Conservation (phyloP, 2,113 vertebrate genomes). For the Axis porcinus region DNA sequence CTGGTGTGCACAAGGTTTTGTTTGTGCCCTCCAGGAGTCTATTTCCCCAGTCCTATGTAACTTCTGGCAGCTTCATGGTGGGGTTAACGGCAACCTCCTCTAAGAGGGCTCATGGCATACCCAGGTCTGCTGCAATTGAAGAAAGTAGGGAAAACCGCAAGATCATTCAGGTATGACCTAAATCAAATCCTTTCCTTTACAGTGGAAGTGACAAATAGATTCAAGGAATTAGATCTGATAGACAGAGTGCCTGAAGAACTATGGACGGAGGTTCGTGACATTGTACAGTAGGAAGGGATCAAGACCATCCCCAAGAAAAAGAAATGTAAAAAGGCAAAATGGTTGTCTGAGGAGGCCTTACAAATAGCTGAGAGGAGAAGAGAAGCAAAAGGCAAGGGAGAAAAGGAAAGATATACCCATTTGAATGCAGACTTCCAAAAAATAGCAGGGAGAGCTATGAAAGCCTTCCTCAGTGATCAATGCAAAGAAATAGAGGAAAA, state of each 20-base stretch:
- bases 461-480: background rate
- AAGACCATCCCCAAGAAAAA: background rate
- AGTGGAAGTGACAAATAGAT: background rate
- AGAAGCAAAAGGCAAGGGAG: no score
- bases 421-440: no score
- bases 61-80: background rate
- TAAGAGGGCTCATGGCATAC: background rate
- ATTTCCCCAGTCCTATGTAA: background rate
- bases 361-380: no score
- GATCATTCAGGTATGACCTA: background rate
- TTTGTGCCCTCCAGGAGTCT: background rate
- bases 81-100: background rate
- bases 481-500: background rate
- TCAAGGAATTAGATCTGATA: background rate
- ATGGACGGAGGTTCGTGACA: background rate
- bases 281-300: background rate
- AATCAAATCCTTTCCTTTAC: background rate
- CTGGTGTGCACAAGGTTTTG: background rate
- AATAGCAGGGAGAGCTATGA: no score
- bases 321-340: background rate
- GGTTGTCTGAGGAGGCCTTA: background rate
- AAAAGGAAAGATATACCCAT: no score
- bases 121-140: background rate
- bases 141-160: background rate
- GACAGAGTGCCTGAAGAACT: background rate